Evolutionary conservation across 2,113 vertebrate genomes (phyloP).

Genomic region (Suricata suricatta): DNA sequence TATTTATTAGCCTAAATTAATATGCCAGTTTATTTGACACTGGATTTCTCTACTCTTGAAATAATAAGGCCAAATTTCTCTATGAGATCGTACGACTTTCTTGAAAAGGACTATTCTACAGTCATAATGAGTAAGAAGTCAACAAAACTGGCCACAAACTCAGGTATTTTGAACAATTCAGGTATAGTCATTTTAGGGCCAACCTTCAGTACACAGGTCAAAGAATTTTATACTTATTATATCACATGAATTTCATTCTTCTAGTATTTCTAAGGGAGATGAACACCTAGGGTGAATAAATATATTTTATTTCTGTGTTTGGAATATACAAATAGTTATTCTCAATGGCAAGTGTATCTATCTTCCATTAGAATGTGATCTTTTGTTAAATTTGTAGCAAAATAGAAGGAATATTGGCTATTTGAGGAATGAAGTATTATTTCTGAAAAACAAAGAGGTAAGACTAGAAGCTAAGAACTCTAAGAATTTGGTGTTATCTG

Average conservation of each 20-base stretch:
- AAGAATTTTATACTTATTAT: neutral
- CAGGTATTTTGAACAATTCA: conserved; percentile 3
- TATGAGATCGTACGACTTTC: neutral
- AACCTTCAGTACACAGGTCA: neutral
- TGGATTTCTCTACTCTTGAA: neutral
- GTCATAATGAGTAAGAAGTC: neutral
- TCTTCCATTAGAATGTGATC: neutral
- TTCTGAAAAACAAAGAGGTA: conserved; percentile 4
- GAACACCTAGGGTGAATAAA: neutral
- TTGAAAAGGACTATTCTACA: neutral
- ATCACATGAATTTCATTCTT: conserved; percentile 4
- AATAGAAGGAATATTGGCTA: neutral
- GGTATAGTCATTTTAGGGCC: neutral
- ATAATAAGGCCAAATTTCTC: neutral
- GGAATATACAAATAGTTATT: neutral
- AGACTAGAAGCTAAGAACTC: neutral
- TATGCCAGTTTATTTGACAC: neutral
- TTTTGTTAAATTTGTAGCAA: neutral
- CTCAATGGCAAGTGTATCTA: neutral
- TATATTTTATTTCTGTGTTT: conserved; percentile 12
- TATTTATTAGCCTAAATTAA: conserved; percentile 16
- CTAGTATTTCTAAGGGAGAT: neutral
- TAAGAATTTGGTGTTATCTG: neutral
- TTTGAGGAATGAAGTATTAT: neutral
- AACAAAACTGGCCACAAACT: neutral